These are phyloP conservation scores for Mesocentrotus franciscanus DNA, from an alignment of 53 echinoderm and acorn worm genomes.

Conservation along the genomic window DNA sequence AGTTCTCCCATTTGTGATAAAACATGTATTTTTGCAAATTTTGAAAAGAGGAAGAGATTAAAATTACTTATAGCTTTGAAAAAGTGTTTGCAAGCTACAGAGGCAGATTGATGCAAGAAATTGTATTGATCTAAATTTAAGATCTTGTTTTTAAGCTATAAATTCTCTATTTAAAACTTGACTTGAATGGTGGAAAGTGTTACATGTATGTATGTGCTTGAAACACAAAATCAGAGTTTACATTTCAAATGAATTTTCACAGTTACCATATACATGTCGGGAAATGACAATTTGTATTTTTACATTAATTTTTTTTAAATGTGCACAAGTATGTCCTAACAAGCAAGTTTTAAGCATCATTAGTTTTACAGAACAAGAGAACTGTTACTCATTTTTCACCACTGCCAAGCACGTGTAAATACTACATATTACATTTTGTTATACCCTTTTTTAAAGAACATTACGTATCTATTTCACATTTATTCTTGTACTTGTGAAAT, in stretches of 20 bases:
- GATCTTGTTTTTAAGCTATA: background rate
- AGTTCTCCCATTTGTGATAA: background rate
- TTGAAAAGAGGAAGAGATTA: background rate
- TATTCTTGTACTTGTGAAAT: background rate
- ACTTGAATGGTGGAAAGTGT: background rate
- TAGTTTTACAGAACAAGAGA: background rate
- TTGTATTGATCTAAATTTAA: background rate
- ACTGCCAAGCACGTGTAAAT: slow-evolving; percentile 53
- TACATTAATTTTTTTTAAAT: background rate
- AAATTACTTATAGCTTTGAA: background rate
- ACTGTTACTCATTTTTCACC: background rate
- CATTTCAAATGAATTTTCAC: background rate
- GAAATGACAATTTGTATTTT: background rate
- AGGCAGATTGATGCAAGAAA: background rate
- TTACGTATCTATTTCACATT: background rate
- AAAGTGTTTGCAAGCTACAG: background rate
- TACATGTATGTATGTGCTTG: background rate
- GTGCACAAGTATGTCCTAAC: background rate
- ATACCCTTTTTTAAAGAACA: background rate
- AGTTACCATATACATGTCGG: background rate
- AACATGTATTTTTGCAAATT: background rate
- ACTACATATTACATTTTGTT: background rate
- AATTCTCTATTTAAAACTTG: too few species aligned
- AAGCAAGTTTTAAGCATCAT: background rate
- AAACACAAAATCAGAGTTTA: background rate